Evolutionary conservation across 35 echinoderm and acorn worm genomes (phyloP).

Genomic region (Ptychodera flava): DNA sequence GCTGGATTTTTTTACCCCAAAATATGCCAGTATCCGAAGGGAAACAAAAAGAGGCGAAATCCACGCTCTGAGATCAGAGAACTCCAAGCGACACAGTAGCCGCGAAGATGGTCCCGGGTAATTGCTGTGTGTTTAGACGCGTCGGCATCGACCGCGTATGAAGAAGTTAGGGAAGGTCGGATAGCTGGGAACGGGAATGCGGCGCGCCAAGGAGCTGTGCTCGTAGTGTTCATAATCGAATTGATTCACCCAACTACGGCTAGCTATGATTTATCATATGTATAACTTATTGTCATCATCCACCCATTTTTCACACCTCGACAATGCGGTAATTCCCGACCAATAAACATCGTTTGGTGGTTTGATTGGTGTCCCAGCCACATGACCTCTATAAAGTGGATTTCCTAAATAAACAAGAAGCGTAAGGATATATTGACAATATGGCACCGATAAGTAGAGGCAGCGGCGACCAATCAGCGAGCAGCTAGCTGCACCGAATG

Average conservation of each 20-base stretch:
- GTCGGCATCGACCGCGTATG: too few species aligned
- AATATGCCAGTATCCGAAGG: too few species aligned
- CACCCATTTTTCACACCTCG: neutral
- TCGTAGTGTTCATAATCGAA: neutral
- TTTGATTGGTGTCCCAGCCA: neutral
- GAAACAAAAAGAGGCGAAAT: too few species aligned
- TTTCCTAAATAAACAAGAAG: neutral
- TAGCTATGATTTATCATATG: conserved; percentile 1
- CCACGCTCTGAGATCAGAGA: too few species aligned
- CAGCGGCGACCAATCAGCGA: conserved; percentile 26
- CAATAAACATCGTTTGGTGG: neutral
- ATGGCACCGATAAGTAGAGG: neutral
- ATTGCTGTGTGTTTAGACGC: too few species aligned
- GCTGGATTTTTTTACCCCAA: too few species aligned
- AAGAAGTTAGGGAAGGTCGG: too few species aligned
- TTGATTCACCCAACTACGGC: neutral
- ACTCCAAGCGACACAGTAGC: too few species aligned
- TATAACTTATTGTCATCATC: neutral
- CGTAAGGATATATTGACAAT: conserved; percentile 1
- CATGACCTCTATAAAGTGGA: neutral
- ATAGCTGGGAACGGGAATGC: too few species aligned
- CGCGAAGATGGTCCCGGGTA: too few species aligned
- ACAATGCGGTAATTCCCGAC: neutral
- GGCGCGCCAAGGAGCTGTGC: too few species aligned
- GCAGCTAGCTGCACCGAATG: conserved; percentile 10